Conservation (phyloP, 2,888 invertebrate genomes). For the Ctena decussata region DNA sequence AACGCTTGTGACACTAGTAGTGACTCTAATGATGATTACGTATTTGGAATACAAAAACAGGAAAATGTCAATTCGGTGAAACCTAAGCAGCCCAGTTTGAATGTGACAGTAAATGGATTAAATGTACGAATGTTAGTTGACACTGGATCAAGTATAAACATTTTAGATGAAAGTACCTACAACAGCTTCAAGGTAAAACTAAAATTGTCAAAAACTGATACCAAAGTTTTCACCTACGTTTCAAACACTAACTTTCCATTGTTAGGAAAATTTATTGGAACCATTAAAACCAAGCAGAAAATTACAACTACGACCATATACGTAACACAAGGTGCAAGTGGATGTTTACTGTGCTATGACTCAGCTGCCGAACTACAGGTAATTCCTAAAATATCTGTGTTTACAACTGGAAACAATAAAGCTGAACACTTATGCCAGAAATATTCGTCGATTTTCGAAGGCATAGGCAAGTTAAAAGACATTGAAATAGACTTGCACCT, state of each 20-base stretch:
- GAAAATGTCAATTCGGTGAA: too few species aligned
- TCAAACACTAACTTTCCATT: conserved; percentile 23
- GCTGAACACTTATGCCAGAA: not conserved
- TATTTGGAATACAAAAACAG: not conserved
- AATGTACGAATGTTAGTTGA: conserved; percentile 31
- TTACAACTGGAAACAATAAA: not conserved
- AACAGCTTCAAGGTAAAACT: conserved; percentile 29
- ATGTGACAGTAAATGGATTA: not conserved
- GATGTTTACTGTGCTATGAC: conserved; percentile 46
- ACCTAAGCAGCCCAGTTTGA: conserved; percentile 17
- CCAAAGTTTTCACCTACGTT: conserved; percentile 45
- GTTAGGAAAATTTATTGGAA: conserved; percentile 25
- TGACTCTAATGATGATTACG: not conserved
- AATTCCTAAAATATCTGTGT: conserved; percentile 28
- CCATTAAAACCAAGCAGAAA: conserved; percentile 36
- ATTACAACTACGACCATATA: conserved; percentile 34
- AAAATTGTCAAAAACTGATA: not conserved
- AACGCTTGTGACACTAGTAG: not conserved
- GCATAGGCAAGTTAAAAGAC: conserved; percentile 52
- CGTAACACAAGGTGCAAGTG: conserved; percentile 43
- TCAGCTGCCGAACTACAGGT: conserved; percentile 31
- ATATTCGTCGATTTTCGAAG: conserved; percentile 45
- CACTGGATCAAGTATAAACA: conserved; percentile 53
- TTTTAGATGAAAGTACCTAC: conserved; percentile 54
- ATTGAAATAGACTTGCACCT: conserved; percentile 60